phyloP scores from a whole-genome alignment of 2,888 invertebrate genomes.

The Hydroisotoma schaefferi region DNA sequence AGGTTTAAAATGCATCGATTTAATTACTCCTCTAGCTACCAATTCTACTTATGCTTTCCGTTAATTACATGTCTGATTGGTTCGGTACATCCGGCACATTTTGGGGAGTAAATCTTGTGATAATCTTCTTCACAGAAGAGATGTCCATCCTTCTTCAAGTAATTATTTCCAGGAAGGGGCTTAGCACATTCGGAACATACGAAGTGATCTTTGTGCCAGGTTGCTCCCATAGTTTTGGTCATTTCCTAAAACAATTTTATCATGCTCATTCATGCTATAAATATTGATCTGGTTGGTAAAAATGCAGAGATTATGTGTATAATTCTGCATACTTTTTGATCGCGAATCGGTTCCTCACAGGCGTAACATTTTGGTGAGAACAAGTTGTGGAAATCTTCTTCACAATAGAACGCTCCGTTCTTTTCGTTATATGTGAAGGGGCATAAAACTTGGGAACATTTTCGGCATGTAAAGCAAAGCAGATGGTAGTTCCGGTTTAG shows the following conservation, averaged over 20 bases:
- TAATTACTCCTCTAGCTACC: background rate
- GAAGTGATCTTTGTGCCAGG: slow-evolving; percentile 44
- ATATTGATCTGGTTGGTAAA: too few relatives aligned
- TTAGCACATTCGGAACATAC: slow-evolving; percentile 42
- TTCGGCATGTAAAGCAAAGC: slow-evolving; percentile 44
- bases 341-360: slow-evolving; percentile 40
- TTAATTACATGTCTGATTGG: slow-evolving; percentile 42
- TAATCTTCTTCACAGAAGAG: slow-evolving; percentile 45
- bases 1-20: background rate
- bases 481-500: slow-evolving; percentile 41
- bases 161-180: slow-evolving; percentile 40
- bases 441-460: slow-evolving; percentile 44
- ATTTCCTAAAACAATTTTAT: slow-evolving; percentile 33
- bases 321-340: slow-evolving; percentile 41
- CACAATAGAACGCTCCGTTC: slow-evolving; percentile 41
- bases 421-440: slow-evolving; percentile 39
- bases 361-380: slow-evolving; percentile 44
- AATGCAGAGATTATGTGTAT: too few relatives aligned
- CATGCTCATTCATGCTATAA: background rate
- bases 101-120: slow-evolving; percentile 40
- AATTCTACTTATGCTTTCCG: background rate
- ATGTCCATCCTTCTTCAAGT: slow-evolving; percentile 39
- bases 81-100: slow-evolving; percentile 38
- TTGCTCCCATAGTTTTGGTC: slow-evolving; percentile 43
- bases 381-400: slow-evolving; percentile 37